phyloP scores from a whole-genome alignment of 2,888 invertebrate genomes.

The Hirtodrosophila alboralis region DNA sequence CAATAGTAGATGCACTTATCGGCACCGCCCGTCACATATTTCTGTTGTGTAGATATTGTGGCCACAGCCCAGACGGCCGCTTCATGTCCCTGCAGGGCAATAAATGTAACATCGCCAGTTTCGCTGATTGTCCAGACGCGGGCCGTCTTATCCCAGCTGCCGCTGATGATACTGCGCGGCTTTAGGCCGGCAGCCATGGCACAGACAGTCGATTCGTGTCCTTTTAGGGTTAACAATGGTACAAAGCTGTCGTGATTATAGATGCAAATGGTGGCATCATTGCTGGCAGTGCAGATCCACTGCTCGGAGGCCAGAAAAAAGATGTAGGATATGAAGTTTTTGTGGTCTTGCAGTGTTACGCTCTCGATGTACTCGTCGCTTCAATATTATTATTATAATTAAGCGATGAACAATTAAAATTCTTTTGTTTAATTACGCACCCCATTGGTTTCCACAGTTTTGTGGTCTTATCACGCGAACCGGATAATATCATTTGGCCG shows the following conservation, averaged over 20 bases:
- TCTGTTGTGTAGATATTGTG: slow-evolving; percentile 82
- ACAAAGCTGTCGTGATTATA: slow-evolving; percentile 89
- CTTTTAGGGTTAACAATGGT: slow-evolving; percentile 89
- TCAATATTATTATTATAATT: slow-evolving; percentile 51
- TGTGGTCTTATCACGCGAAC: slow-evolving; percentile 94
- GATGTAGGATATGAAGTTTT: slow-evolving; percentile 93
- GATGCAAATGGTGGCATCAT: slow-evolving; percentile 92
- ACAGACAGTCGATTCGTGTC: slow-evolving; percentile 87
- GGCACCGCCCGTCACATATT: slow-evolving; percentile 93
- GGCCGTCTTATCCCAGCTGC: slow-evolving; percentile 97
- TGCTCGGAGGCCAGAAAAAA: slow-evolving; percentile 90
- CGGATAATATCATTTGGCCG: slow-evolving; percentile 90
- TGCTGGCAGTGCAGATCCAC: slow-evolving; percentile 93
- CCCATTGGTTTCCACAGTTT: slow-evolving; percentile 93
- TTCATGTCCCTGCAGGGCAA: slow-evolving; percentile 89
- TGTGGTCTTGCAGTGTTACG: slow-evolving; percentile 91
- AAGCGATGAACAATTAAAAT: not conserved
- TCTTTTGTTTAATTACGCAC: slow-evolving; percentile 76
- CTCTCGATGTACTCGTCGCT: slow-evolving; percentile 88
- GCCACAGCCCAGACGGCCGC: slow-evolving; percentile 95
- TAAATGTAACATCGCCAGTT: slow-evolving; percentile 85
- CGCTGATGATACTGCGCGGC: slow-evolving; percentile 88
- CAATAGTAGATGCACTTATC: slow-evolving; percentile 95
- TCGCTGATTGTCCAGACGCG: slow-evolving; percentile 90
- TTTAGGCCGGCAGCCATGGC: slow-evolving; percentile 84